Base-by-base conservation (phyloP, 2,888 invertebrate genomes). In the Neelides folsomi region DNA sequence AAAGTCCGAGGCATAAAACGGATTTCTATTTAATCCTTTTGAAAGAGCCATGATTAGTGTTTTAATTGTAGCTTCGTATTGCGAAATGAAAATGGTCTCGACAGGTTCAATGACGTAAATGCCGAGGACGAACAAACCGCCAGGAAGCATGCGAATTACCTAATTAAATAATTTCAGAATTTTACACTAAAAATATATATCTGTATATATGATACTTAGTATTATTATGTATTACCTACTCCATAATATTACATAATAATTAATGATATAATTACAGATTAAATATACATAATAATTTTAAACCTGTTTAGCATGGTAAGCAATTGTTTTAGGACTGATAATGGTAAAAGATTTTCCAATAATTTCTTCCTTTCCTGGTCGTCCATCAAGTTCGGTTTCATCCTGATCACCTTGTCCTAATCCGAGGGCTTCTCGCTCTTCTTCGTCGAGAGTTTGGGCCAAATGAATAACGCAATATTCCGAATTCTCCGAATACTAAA, bases 111-210 rank as follows among this genome's bases (percentile, higher is more conserved):
- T 78, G 34, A 86, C 73, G 70, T 88, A 90, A 63, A 89, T 75
- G 71, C 84, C 92, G 67, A 88, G 75, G 45, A 92, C 82, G 71
- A 80, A 80, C 76, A 90, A 80, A 43, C 90, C 92, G 40, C 92
- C 93, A 35, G 90, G 86, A 56, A 92, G 73, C 89, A 92, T 90
- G 70, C 87, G 79, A 2, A 83, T 82, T 1, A 87, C 77, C 78
- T 78, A 57, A n/a, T 20, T 35, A 15, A 18, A 8, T 16, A 16
- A 40, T 19, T 19, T 10, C 27, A 12, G 19, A 44, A 16, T 10
- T n/a, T 18, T 34, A 49, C 12, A 13, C 18, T 12, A 15, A 36
- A n/a, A n/a, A n/a, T n/a, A n/a, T n/a, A n/a, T n/a, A n/a, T n/a
- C n/a, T n/a, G n/a, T n/a, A n/a, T n/a, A n/a, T n/a, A n/a, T n/a